Evolutionary conservation across 2,113 vertebrate species (phyloP).

Genomic region (Xiphophorus maculatus): DNA sequence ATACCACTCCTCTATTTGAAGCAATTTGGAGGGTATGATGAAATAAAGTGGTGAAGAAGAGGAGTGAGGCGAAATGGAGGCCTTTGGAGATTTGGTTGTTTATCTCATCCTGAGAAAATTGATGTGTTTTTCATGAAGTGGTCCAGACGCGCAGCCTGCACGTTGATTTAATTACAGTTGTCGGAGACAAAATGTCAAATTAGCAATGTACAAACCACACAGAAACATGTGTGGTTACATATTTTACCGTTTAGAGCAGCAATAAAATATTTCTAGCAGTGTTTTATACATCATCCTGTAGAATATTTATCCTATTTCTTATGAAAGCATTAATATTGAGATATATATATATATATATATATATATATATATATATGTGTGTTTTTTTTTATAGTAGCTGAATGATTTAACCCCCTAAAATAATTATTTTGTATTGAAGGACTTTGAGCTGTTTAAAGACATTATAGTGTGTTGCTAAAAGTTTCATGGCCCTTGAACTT

Average conservation of each 20-base stretch:
- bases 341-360: not conserved
- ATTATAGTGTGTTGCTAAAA: too few species aligned
- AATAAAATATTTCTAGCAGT: not conserved
- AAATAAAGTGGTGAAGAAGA: constrained; percentile 8
- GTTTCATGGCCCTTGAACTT: too few species aligned
- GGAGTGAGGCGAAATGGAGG: not conserved
- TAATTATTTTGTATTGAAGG: not conserved
- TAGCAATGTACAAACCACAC: not conserved
- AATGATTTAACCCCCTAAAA: not conserved
- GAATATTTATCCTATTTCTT: not conserved
- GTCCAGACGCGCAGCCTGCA: constrained; percentile 3
- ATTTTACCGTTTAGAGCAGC: not conserved
- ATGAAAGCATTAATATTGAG: not conserved
- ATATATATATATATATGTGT: not conserved
- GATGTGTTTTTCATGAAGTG: constrained; percentile 21
- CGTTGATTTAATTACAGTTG: constrained; percentile 12
- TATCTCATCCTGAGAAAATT: constrained; percentile 24
- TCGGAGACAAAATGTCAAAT: not conserved
- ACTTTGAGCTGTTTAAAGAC: too few species aligned
- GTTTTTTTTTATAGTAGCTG: not conserved
- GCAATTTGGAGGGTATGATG: constrained; percentile 13
- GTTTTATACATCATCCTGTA: not conserved
- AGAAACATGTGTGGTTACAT: not conserved
- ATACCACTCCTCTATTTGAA: constrained; percentile 12
- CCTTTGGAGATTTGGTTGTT: constrained; percentile 13